Conservation (phyloP, 1,140 invertebrate genomes). For the Arion vulgaris region DNA sequence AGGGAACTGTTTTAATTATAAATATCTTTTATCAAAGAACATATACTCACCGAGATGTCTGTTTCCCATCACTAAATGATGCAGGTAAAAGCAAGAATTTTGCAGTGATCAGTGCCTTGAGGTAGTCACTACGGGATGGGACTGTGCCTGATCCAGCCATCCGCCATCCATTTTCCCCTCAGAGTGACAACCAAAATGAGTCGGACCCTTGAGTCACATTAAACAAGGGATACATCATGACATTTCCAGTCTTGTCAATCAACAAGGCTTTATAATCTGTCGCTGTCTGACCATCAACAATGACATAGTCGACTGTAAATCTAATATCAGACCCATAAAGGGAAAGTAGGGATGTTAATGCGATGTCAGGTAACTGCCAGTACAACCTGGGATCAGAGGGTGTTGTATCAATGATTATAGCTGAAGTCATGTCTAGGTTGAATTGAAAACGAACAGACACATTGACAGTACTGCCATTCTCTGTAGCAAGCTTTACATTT, state of each 20-base stretch:
- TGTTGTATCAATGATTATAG: not conserved
- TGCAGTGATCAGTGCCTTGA: slow-evolving; percentile 13
- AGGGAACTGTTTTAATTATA: no score
- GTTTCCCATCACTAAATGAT: slow-evolving; percentile 17
- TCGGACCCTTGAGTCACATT: slow-evolving; percentile 15
- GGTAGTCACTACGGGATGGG: slow-evolving; percentile 13
- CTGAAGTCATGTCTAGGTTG: not conserved
- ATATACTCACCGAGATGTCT: slow-evolving; percentile 25
- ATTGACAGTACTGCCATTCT: not conserved
- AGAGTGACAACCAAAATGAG: not conserved
- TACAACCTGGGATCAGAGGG: not conserved
- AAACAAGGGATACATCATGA: not conserved
- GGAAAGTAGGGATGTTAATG: not conserved
- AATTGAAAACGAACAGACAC: not conserved
- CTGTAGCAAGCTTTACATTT: not conserved
- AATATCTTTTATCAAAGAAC: no score
- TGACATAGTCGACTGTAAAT: slow-evolving; percentile 4
- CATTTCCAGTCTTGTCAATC: not conserved
- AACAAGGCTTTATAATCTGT: slow-evolving; percentile 11
- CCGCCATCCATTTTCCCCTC: slow-evolving; percentile 19
- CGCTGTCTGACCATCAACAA: not conserved
- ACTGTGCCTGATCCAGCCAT: not conserved
- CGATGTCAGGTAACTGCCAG: slow-evolving; percentile 28
- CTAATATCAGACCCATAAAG: slow-evolving; percentile 13
- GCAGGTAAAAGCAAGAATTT: slow-evolving; percentile 21